Base-by-base conservation (phyloP, 2,113 vertebrate species). In the Morone saxatilis region DNA sequence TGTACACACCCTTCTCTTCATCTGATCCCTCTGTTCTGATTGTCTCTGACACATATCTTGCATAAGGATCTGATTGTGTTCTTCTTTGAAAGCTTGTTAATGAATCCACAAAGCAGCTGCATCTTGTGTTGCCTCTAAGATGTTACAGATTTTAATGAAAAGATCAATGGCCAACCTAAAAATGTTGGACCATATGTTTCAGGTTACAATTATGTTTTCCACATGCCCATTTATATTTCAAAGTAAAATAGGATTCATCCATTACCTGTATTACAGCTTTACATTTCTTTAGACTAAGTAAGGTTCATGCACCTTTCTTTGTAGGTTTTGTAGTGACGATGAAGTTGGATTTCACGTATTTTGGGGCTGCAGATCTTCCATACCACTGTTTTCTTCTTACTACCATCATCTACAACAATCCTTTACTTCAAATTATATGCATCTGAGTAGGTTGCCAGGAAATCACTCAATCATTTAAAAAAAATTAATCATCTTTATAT, bases 81-180 rank as follows among this genome's bases (percentile, higher is more conserved):
- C 9, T 38, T 25, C 45, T 71, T 67, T 80, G 47, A 70, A 77
- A 41, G 9, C 67, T 31, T 51, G 57, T 66, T 22, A 62, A 61
- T 72, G 40, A 47, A 9, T 74, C 70, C 54, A 4, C 7, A 20
- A 43, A 63, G 83, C 43, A 67, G 75, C 65, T 56, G 50, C 19
- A n/a, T 75, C 38, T 31, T 53, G 17, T 63, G 76, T n/a, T 36
- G 47, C 48, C 36, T 71, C 50, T 47, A 4, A 54, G 20, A 53
- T 31, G 5, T 50, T 16, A 3, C 40, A 45, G 56, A 25, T 40
- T 7, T 56, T 13, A 47, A 40, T 19, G 43, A 69, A 25, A 38
- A 72, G 66, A 83, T 71, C 40, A 73, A 53, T 61, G 45, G 4
- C 7, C 20, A 11, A 19, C 45, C 19, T 47, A 0, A 45, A 81